A percentile compares a stretch with the other conserved stretches of the same genome.
These are phyloP conservation scores for Deilephila elpenor DNA, from an alignment of 2,888 invertebrate genomes.

Conservation along the genomic window DNA sequence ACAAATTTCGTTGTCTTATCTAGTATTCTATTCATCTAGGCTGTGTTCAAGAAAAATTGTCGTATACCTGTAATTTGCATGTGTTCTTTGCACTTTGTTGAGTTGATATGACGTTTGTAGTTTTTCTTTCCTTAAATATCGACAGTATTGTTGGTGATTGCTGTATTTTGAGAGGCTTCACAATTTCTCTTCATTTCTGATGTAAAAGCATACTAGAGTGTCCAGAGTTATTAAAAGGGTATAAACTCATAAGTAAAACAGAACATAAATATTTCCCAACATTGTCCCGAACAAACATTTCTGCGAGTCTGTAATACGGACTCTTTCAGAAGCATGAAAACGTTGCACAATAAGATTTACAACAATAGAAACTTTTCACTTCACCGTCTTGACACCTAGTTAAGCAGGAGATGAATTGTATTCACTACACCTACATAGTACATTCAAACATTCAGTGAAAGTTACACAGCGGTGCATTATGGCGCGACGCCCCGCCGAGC, in stretches of 20 bases:
- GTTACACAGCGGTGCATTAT: conserved; percentile 29
- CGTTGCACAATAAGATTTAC: conserved; percentile 56
- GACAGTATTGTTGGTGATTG: no score
- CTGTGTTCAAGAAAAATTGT: neutral
- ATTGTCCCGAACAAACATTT: neutral
- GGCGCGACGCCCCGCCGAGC: conserved; percentile 29
- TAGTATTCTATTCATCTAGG: conserved; percentile 5
- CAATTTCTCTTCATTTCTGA: no score
- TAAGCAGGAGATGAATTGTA: conserved; percentile 66
- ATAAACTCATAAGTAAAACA: neutral
- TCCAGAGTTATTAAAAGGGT: no score
- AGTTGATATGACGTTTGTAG: no score
- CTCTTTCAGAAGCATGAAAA: conserved; percentile 53
- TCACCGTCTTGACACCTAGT: conserved; percentile 67
- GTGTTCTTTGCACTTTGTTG: neutral
- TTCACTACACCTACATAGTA: conserved; percentile 45
- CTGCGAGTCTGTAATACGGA: neutral
- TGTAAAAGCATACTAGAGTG: no score
- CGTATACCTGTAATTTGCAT: neutral
- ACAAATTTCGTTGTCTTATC: conserved; percentile 23
- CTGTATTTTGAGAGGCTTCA: no score
- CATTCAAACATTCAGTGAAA: conserved; percentile 44
- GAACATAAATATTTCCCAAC: neutral
- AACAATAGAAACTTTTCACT: conserved; percentile 70
- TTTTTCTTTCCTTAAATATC: no score